Conservation (phyloP, 2,113 vertebrate genomes). For the Cygnus buccinator region DNA sequence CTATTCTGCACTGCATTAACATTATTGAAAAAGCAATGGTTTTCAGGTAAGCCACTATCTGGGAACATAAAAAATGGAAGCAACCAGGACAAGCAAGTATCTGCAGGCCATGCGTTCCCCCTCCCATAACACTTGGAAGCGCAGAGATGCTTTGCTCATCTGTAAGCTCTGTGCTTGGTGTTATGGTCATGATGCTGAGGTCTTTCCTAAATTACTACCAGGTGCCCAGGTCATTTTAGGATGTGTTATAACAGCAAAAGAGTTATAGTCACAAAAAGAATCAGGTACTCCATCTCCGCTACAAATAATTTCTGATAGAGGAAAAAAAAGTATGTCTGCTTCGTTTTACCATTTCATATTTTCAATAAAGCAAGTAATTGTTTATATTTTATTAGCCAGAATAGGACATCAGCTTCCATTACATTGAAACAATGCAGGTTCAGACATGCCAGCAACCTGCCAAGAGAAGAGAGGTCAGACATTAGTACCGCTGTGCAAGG, state of each 20-base stretch:
- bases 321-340: not conserved
- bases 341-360: not conserved
- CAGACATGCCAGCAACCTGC: slow-evolving; percentile 43
- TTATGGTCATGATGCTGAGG: rapidly evolving
- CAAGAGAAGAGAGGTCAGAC: slow-evolving; percentile 34
- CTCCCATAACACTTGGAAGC: rapidly evolving
- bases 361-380: not conserved
- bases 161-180: not conserved
- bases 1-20: not conserved
- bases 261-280: not conserved
- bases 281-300: not conserved
- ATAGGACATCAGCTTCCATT: not conserved
- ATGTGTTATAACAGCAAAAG: not conserved
- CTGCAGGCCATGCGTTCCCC: not conserved
- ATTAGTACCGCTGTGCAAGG: not conserved
- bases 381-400: slow-evolving; percentile 60
- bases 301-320: not conserved
- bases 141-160: not conserved
- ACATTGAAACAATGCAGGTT: not conserved
- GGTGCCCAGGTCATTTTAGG: not conserved
- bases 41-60: not conserved
- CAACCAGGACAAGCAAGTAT: not conserved
- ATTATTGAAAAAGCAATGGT: not conserved
- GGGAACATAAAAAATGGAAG: not conserved
- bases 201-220: not conserved